Base-by-base conservation (phyloP, 2,888 invertebrate species). In the Sicus ferrugineus region DNA sequence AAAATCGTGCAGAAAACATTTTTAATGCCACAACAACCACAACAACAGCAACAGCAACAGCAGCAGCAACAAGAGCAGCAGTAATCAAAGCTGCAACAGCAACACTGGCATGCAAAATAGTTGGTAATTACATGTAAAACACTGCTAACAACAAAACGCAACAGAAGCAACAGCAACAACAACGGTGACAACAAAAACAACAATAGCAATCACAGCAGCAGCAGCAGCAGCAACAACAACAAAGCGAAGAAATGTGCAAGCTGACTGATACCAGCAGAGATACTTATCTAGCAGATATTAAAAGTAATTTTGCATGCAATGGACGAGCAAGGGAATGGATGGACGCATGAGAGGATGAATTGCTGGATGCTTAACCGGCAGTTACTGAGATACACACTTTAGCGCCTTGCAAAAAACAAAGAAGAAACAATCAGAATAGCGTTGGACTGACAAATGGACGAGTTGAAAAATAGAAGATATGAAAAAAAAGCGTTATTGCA, bases 21-120 rank as follows among this genome's bases (percentile, higher is more conserved):
- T 75, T 73, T 70, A 52, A 52, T 70, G 65, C 46, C 62, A 58
- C 76, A 78, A 77, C 78, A 80, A 75, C 80, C 79, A 78, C 77
- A 78, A 76, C 52, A 19, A 68, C 50, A 38, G 28, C 31, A 42
- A 38, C 50, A 48, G 34, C 30, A 31, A 38, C 62, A 52, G 62
- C 50, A 16, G n/a, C 30, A 21, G 61, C 30, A 42, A 38, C 42
- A 67, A 63, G 52, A 54, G 11, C 26, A 69, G 38, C 31, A 61
- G 48, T 34, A 38, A 63, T 30, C 34, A 66, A 76, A 77, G 76
- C 77, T 79, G 75, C 78, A 80, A 76, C 79, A 77, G 75, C 68
- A 23, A 65, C 61, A 9, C 21, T 77, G 82, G 83, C 81, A 82
- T 81, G 81, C 83, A 82, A 82, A 81, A 82, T 77, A 77, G 78